A percentile compares a stretch with the other conserved stretches of the same genome.
Conservation (phyloP, 2,888 invertebrate species). For the Amblyjoppa proteus region DNA sequence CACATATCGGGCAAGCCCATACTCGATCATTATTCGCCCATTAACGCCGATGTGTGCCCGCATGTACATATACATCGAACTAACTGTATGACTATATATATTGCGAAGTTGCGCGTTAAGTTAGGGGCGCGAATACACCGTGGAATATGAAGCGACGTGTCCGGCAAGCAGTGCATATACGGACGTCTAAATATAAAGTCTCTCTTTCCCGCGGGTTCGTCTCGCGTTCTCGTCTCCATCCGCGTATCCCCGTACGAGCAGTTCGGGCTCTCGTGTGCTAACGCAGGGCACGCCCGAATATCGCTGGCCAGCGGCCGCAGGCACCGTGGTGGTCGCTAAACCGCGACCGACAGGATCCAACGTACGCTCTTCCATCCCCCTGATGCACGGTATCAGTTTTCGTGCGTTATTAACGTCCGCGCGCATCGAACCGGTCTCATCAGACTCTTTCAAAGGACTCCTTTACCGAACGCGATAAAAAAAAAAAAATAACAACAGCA, state of each 20-base stretch:
- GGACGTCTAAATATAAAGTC: slow-evolving; percentile 66
- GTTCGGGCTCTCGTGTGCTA: slow-evolving; percentile 22
- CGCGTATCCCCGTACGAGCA: slow-evolving; percentile 5
- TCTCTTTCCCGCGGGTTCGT: slow-evolving; percentile 40
- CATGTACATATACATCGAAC: neutral
- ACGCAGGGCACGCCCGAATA: slow-evolving; percentile 8
- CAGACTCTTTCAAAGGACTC: neutral
- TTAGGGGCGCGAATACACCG: slow-evolving; percentile 18
- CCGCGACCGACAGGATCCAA: slow-evolving; percentile 22
- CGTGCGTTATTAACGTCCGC: slow-evolving; percentile 11
- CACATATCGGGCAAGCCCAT: neutral
- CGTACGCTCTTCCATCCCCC: neutral
- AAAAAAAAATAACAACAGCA: neutral
- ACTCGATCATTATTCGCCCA: slow-evolving; percentile 18
- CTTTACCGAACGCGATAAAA: neutral
- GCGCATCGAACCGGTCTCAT: neutral
- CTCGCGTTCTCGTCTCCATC: slow-evolving; percentile 40
- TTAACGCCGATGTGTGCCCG: neutral
- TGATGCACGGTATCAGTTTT: neutral
- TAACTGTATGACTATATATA: neutral
- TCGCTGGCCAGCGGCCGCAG: slow-evolving; percentile 12
- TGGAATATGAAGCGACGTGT: slow-evolving; percentile 51
- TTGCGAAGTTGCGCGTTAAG: neutral
- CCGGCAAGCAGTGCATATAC: slow-evolving; percentile 40
- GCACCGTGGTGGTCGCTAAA: slow-evolving; percentile 20